These are phyloP conservation scores for Dasysyrphus albostriatus DNA, from an alignment of 2,888 invertebrate genomes.

Conservation along the genomic window DNA sequence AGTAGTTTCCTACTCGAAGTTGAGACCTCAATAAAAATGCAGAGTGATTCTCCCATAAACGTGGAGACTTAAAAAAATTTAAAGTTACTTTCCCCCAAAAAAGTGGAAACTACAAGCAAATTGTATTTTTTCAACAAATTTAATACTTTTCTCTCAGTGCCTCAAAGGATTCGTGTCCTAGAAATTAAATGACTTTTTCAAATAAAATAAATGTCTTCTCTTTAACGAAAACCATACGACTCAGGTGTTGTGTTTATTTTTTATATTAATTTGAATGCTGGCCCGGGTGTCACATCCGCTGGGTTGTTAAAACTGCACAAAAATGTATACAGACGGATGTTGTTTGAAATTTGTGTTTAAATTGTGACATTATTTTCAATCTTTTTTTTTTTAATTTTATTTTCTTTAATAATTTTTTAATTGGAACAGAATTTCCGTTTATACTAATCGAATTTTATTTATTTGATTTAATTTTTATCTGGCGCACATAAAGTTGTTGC, in stretches of 20 bases:
- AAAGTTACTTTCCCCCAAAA: too few species aligned
- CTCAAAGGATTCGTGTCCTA: too few species aligned
- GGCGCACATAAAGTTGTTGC: not conserved
- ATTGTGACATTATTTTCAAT: not conserved
- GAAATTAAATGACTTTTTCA: too few species aligned
- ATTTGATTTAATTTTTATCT: conserved; percentile 3
- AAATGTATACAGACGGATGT: not conserved
- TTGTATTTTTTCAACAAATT: too few species aligned
- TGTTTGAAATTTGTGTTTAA: conserved; percentile 17
- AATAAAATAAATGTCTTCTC: too few species aligned
- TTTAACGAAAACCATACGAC: not conserved
- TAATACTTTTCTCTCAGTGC: too few species aligned
- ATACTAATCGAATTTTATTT: not conserved
- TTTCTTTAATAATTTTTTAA: too few species aligned
- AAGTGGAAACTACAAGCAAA: too few species aligned
- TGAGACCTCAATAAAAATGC: too few species aligned
- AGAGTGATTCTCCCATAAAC: too few species aligned
- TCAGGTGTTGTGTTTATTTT: not conserved
- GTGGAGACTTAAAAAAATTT: too few species aligned
- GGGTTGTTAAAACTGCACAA: not conserved
- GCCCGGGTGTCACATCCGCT: not conserved
- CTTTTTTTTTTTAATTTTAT: not conserved
- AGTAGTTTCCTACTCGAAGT: too few species aligned
- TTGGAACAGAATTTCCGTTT: not conserved
- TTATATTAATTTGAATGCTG: not conserved